phyloP scores from a whole-genome alignment of 1,140 invertebrate genomes.

The Paracyclopina nana region DNA sequence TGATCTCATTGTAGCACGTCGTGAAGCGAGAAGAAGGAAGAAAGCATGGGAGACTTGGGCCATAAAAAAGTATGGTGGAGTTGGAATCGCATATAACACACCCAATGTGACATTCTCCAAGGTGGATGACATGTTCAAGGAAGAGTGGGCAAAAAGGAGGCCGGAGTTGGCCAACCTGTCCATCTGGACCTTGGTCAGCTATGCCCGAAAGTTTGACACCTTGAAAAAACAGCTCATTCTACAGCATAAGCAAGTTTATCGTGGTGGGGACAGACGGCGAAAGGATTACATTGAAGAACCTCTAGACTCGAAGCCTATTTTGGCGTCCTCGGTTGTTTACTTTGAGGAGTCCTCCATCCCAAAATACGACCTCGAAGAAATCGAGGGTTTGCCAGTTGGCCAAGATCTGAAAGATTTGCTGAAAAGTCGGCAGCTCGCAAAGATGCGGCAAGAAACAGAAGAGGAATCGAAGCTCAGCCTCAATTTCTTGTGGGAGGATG shows the following conservation, averaged over 20 bases:
- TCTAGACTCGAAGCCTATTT: neutral
- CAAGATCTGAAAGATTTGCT: neutral
- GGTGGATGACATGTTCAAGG: slow-evolving; percentile 3
- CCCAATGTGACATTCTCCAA: neutral
- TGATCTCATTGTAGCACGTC: slow-evolving; percentile 5
- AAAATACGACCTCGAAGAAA: neutral
- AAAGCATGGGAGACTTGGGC: neutral
- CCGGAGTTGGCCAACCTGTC: slow-evolving; percentile 1
- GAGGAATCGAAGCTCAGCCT: neutral
- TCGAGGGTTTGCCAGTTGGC: neutral
- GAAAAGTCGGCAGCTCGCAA: neutral
- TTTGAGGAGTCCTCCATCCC: neutral
- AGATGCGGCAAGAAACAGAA: neutral
- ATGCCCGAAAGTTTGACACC: slow-evolving; percentile 4
- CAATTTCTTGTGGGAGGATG: neutral
- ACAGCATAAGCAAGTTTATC: neutral
- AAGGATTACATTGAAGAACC: too few relatives aligned
- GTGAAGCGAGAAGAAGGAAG: neutral
- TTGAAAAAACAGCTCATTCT: neutral
- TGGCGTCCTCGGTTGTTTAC: neutral
- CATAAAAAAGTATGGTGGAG: neutral
- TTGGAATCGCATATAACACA: too few relatives aligned
- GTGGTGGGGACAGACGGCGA: too few relatives aligned
- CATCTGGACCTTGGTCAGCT: slow-evolving; percentile 5
- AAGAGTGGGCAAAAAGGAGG: slow-evolving; percentile 8